Base-by-base conservation (phyloP, 2,888 invertebrate species). In the Drepanosiphum platanoidis region DNA sequence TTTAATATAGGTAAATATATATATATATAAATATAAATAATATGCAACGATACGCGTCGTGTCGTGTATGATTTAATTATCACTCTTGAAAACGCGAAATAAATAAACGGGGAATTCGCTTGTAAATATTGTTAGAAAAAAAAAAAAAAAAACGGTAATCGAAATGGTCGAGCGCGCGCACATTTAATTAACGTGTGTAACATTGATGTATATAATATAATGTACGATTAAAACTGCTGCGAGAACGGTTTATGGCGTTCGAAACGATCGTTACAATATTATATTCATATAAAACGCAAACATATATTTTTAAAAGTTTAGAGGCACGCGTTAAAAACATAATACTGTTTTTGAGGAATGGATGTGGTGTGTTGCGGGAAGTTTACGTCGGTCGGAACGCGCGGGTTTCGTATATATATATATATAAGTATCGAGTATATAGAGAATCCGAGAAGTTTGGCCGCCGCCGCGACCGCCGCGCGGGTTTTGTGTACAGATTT, bases 321-420 rank as follows among this genome's bases (percentile, higher is more conserved):
- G 4, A 52, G 4, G 13, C 58, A 70, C 34, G 52, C 11, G 39
- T 70, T 52, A 52, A 52, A n/a, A n/a, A n/a, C n/a, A 71, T 82
- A 82, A 82, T 82, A 82, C 71, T 82, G 71, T 39, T 70, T 32
- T 80, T 70, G 27, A 34, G 68, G 79, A 68, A 80, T 80, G 68
- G n/a, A 68, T 52, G 18, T 68, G n/a, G 42, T 11, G 42, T 68
- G n/a, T 66, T 11, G 42, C 1, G 58, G 34, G 27, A 52, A 70
- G 30, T 58, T 58, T 52, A 66, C n/a, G 18, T 36, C 58, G 72
- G 18, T 36, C 58, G 72, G 81, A 82, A 61, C 71, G 58, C 15
- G 36, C 22, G 30, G 39, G 42, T 58, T 75, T 52, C 22, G 52
- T 52, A 52, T 52, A 52, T n/a, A n/a, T n/a, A n/a, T n/a, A n/a